These are phyloP conservation scores for Dasypus novemcinctus DNA, from an alignment of 2,113 vertebrate species.

Conservation along the genomic window DNA sequence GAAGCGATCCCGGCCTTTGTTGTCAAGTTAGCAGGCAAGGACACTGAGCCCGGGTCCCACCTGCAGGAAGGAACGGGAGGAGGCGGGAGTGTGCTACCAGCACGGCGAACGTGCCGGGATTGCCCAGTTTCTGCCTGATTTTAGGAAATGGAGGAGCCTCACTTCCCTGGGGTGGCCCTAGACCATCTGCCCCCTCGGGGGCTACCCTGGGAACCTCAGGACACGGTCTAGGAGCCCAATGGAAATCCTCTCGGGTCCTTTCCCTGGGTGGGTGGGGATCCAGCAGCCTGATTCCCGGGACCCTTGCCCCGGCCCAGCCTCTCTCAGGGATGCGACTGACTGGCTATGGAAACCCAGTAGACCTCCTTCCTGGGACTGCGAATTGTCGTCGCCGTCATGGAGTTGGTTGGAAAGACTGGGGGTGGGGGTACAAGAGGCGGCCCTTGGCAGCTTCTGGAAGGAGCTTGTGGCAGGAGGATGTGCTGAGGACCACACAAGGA, in stretches of 20 bases:
- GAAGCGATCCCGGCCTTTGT: neutral
- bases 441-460: neutral
- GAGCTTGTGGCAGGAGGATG: neutral
- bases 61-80: neutral
- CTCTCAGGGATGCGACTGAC: accelerated
- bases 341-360: accelerated
- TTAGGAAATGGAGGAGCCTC: neutral
- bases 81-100: accelerated
- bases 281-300: neutral
- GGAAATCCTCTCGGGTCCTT: neutral
- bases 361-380: neutral
- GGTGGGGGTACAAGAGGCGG: accelerated
- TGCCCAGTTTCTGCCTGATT: neutral
- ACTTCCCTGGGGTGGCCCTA: accelerated
- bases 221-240: neutral
- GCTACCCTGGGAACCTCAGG: neutral
- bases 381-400: accelerated
- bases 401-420: neutral
- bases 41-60: neutral
- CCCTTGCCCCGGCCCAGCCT: neutral
- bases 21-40: neutral
- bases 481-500: neutral
- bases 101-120: accelerated
- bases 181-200: neutral
- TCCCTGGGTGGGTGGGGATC: neutral